Evolutionary conservation across 2,888 invertebrate species (phyloP).

Genomic region (Boloria selene): DNA sequence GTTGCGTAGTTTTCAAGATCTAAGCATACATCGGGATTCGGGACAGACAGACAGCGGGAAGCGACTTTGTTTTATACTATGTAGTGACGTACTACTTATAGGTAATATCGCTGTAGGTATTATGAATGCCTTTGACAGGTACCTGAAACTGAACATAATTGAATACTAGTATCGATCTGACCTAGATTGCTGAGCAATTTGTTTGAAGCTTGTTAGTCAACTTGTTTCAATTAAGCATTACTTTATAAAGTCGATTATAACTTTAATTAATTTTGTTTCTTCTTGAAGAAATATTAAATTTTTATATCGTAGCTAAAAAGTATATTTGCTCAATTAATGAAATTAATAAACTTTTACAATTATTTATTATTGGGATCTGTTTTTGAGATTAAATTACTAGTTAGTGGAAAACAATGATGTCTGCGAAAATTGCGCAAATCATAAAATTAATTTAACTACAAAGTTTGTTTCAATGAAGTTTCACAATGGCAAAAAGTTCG

Average conservation of each 20-base stretch:
- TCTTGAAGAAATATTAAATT: not conserved
- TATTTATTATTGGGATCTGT: too few species aligned
- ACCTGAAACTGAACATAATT: slow-evolving; percentile 25
- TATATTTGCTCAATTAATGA: too few species aligned
- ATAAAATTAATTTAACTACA: not conserved
- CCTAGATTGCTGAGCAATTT: slow-evolving; percentile 12
- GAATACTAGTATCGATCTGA: slow-evolving; percentile 23
- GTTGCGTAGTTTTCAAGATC: too few species aligned
- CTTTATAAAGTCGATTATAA: not conserved
- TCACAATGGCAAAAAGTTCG: slow-evolving; percentile 4
- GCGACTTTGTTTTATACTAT: too few species aligned
- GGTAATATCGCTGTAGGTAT: not conserved
- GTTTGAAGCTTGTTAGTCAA: not conserved
- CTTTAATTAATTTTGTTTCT: not conserved
- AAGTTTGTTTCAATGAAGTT: slow-evolving; percentile 9
- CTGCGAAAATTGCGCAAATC: slow-evolving; percentile 2
- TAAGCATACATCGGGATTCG: too few species aligned
- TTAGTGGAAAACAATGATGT: not conserved
- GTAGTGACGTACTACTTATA: not conserved
- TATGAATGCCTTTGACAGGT: slow-evolving; percentile 25
- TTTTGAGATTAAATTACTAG: not conserved
- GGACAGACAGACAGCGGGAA: too few species aligned
- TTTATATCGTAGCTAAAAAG: not conserved
- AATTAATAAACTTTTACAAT: too few species aligned
- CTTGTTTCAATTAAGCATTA: not conserved